A percentile compares a stretch with the other conserved stretches of the same genome.
These are phyloP conservation scores for Chrysocyon brachyurus DNA, from an alignment of 2,797 vertebrate genomes.

Conservation along the genomic window DNA sequence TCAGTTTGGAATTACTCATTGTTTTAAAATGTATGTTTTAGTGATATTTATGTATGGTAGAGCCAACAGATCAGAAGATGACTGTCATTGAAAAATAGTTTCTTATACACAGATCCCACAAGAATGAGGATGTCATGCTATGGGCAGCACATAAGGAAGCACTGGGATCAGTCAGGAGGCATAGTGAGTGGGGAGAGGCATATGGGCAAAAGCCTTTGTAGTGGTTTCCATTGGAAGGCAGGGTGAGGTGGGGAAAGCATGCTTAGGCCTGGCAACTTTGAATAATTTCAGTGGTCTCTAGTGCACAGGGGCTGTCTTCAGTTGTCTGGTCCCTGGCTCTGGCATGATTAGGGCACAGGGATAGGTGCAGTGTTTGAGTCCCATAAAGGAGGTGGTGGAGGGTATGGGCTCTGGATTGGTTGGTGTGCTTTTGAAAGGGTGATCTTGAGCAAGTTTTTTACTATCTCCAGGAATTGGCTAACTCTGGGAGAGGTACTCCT, in stretches of 20 bases:
- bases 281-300: not conserved
- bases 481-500: not conserved
- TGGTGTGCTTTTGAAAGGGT: not conserved
- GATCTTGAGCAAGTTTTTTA: not conserved
- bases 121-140: not conserved
- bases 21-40: not conserved
- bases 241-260: not conserved
- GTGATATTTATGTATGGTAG: not conserved
- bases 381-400: not conserved
- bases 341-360: not conserved
- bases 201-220: no score
- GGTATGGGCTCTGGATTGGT: not conserved
- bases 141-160: not conserved
- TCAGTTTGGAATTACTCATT: not conserved
- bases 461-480: not conserved
- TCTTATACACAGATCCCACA: not conserved
- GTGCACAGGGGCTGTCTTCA: not conserved
- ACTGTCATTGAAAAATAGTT: not conserved
- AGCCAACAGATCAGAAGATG: not conserved
- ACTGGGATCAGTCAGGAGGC: not conserved
- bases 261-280: not conserved
- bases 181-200: not conserved
- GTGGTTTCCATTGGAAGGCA: not conserved
- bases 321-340: not conserved
- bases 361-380: not conserved